A percentile compares a stretch with the other conserved stretches of the same genome.
phyloP scores from a whole-genome alignment of 2,113 vertebrate genomes.

The Phycodurus eques region DNA sequence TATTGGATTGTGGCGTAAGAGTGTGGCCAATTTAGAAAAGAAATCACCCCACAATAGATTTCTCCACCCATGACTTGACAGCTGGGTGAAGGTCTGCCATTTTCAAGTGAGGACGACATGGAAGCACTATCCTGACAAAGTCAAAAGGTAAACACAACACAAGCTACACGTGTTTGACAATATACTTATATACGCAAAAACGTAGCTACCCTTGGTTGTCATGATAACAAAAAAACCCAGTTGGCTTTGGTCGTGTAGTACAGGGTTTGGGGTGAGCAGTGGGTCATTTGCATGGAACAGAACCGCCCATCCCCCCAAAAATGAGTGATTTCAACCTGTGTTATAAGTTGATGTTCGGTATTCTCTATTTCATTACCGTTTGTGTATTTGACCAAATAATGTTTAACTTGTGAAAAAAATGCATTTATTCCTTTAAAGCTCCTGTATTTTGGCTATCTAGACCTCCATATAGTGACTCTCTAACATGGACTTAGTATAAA shows the following conservation, averaged over 20 bases:
- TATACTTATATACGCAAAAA: too few species aligned
- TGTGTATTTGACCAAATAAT: background rate
- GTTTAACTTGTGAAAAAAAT: background rate
- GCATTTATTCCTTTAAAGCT: background rate
- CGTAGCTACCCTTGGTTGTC: too few species aligned
- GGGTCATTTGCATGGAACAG: background rate
- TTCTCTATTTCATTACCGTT: background rate
- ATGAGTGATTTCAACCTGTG: background rate
- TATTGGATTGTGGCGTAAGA: background rate
- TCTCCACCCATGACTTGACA: background rate
- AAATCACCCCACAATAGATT: background rate
- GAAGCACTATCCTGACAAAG: background rate
- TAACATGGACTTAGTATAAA: too few species aligned
- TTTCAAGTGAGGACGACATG: background rate
- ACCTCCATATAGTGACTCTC: too few species aligned
- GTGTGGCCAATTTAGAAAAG: background rate
- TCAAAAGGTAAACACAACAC: background rate
- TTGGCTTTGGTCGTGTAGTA: background rate
- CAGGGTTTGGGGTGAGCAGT: background rate
- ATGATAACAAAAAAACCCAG: too few species aligned
- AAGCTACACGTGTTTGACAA: too few species aligned
- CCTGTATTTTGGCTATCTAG: too few species aligned
- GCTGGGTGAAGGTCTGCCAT: background rate
- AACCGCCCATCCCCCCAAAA: slow-evolving; percentile 14
- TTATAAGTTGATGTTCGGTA: slow-evolving; percentile 43